Percentiles rank a stretch among this genome's conserved stretches.
phyloP scores from a whole-genome alignment of 2,113 vertebrate species.

The Rhagologus leucostigma region DNA sequence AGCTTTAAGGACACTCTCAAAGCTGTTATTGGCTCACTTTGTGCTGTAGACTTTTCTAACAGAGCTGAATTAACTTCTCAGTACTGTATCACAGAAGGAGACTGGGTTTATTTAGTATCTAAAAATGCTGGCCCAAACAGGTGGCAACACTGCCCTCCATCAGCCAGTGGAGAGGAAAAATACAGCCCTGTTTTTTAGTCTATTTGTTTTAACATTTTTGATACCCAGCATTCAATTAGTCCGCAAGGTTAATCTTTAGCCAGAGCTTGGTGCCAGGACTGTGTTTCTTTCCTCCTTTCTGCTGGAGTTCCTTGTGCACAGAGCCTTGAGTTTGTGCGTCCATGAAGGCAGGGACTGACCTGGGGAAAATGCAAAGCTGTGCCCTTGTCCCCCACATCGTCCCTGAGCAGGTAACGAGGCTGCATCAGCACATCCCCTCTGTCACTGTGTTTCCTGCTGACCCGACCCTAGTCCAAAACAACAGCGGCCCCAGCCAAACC shows the following conservation, averaged over 20 bases:
- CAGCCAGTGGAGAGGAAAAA: background rate
- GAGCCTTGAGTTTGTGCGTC: background rate
- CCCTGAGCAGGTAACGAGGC: background rate
- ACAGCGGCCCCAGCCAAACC: conserved; percentile 12
- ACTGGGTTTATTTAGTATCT: background rate
- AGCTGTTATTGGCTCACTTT: background rate
- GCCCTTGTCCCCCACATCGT: background rate
- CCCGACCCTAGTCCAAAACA: background rate
- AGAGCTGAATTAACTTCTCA: background rate
- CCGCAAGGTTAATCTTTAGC: conserved; percentile 57
- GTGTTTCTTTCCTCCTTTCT: background rate
- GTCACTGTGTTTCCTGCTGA: background rate
- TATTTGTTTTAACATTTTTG: background rate
- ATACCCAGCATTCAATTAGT: background rate
- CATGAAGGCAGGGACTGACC: background rate
- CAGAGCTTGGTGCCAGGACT: background rate
- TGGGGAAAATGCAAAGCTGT: background rate
- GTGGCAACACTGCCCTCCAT: background rate
- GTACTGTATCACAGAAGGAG: background rate
- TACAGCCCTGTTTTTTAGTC: background rate
- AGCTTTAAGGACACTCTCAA: background rate
- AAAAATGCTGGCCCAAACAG: background rate
- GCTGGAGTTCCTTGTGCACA: background rate
- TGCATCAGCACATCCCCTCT: background rate
- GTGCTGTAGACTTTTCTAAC: background rate